Evolutionary conservation across 2,888 invertebrate genomes (phyloP).

Genomic region (Hemicrepidius hirtus): DNA sequence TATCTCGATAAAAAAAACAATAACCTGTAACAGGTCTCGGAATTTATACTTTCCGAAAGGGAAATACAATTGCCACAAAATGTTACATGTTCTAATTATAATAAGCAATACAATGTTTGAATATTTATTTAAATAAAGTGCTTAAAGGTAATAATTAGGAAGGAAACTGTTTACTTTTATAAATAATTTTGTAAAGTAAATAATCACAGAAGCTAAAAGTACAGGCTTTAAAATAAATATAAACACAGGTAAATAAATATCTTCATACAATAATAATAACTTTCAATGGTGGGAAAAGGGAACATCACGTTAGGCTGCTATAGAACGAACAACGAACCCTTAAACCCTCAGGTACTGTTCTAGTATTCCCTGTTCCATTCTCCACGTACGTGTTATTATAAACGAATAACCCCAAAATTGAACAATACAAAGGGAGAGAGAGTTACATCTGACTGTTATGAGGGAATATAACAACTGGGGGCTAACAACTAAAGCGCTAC

Average conservation of each 20-base stretch:
- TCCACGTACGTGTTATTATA: constrained; percentile 31
- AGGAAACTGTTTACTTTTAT: no score
- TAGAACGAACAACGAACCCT: background rate
- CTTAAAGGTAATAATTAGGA: no score
- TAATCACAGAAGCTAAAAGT: no score
- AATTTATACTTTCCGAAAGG: no score
- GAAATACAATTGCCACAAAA: no score
- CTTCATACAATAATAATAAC: constrained; percentile 1
- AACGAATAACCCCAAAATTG: constrained; percentile 44
- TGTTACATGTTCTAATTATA: no score
- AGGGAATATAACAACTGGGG: constrained; percentile 45
- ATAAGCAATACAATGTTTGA: no score
- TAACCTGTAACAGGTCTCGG: no score
- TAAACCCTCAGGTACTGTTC: constrained; percentile 7
- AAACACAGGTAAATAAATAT: background rate
- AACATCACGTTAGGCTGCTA: background rate
- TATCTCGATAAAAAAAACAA: no score
- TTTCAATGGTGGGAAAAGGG: constrained; percentile 16
- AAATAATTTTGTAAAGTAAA: no score
- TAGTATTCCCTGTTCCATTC: constrained; percentile 7
- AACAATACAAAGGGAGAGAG: constrained; percentile 42
- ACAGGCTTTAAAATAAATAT: no score
- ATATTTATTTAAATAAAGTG: no score
- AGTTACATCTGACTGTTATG: constrained; percentile 48
- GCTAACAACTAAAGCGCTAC: constrained; percentile 48